Evolutionary conservation across 2,113 vertebrate genomes (phyloP).

Genomic region (Pimephales promelas): DNA sequence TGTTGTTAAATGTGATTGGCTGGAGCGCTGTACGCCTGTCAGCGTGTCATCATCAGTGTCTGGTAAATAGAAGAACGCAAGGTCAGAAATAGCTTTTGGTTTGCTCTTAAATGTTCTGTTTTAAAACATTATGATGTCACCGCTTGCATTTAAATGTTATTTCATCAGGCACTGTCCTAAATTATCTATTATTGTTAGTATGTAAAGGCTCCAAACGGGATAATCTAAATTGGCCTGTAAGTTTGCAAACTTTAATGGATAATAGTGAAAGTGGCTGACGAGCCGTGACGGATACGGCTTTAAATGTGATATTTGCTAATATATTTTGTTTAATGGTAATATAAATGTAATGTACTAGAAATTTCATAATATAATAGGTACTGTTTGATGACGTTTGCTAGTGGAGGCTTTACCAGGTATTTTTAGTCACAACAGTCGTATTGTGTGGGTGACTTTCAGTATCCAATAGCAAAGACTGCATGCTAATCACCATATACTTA

Average conservation of each 20-base stretch:
- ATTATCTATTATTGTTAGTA: not conserved
- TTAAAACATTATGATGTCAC: not conserved
- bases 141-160: not conserved
- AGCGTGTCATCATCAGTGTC: not conserved
- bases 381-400: not conserved
- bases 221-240: not conserved
- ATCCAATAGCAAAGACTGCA: not conserved
- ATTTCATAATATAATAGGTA: not conserved
- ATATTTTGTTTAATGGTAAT: not conserved
- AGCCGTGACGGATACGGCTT: not conserved
- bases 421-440: not conserved
- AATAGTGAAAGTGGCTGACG: not conserved
- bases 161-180: not conserved
- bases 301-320: not conserved
- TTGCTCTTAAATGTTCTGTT: not conserved
- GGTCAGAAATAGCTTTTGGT: constrained; percentile 42
- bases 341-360: not conserved
- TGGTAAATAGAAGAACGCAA: constrained; percentile 44
- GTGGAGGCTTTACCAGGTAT: not conserved
- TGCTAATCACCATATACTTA: too few relatives aligned
- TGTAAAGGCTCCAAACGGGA: not conserved
- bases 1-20: constrained; percentile 50
- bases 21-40: not conserved
- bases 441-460: not conserved
- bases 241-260: not conserved